A percentile compares a stretch with the other conserved stretches of the same genome.
These are phyloP conservation scores for Cherax quadricarinatus DNA, from an alignment of 1,140 invertebrate genomes.

Conservation along the genomic window DNA sequence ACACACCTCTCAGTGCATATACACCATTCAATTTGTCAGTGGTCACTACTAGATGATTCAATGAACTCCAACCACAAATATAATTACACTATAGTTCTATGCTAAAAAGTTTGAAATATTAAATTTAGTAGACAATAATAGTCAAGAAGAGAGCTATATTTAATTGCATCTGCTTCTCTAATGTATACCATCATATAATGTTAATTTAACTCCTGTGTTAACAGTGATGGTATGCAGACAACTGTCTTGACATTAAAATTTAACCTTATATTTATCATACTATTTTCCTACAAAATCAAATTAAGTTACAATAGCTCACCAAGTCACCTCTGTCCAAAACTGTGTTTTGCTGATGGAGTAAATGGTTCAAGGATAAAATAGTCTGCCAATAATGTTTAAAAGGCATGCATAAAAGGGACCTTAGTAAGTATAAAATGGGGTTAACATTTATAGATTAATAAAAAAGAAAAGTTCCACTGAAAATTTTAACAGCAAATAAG, in stretches of 20 bases:
- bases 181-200: neutral
- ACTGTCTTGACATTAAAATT: neutral
- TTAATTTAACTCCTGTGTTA: neutral
- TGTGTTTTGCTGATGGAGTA: slow-evolving; percentile 68
- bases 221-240: neutral
- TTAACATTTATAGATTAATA: neutral
- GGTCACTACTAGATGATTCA: no score
- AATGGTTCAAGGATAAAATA: slow-evolving; percentile 39
- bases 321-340: slow-evolving; percentile 67
- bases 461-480: no score
- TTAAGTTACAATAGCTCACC: slow-evolving; percentile 43
- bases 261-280: neutral
- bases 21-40: no score
- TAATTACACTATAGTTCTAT: no score
- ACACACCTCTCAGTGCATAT: no score
- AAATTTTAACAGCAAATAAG: no score
- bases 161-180: neutral
- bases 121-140: no score
- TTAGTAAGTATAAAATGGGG: neutral
- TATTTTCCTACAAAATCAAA: neutral
- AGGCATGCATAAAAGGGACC: slow-evolving; percentile 19
- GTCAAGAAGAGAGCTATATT: neutral
- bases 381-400: neutral
- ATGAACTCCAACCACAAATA: no score
- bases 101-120: no score